These are phyloP conservation scores for Morone saxatilis DNA, from an alignment of 2,113 vertebrate species.

Conservation along the genomic window DNA sequence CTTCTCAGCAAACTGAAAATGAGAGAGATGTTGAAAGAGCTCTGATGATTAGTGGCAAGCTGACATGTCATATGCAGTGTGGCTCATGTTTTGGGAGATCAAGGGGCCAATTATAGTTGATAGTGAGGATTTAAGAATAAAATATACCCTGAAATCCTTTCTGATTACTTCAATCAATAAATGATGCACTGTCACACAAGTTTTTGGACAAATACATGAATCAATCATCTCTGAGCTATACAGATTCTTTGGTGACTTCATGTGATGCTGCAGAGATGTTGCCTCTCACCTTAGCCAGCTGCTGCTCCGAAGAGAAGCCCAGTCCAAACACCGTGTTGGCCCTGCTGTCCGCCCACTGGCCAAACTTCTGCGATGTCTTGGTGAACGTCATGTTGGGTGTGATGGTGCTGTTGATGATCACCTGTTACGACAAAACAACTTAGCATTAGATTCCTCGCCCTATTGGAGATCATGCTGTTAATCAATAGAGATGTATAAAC, in stretches of 20 bases:
- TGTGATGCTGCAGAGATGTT: background rate
- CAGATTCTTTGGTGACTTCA: background rate
- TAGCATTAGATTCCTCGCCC: background rate
- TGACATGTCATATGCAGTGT: background rate
- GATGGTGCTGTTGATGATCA: slow-evolving; percentile 99
- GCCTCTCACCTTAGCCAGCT: slow-evolving; percentile 91
- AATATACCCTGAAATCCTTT: background rate
- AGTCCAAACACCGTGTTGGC: slow-evolving; percentile 97
- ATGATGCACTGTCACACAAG: background rate
- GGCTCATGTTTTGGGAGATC: background rate
- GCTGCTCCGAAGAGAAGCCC: slow-evolving; percentile 95
- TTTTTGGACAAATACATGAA: background rate
- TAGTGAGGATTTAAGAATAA: background rate
- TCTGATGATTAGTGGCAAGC: slow-evolving; percentile 11
- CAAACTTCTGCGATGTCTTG: slow-evolving; percentile 97
- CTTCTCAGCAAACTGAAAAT: slow-evolving; percentile 96
- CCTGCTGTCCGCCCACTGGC: slow-evolving; percentile 98
- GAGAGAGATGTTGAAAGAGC: slow-evolving; percentile 21
- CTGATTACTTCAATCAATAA: background rate
- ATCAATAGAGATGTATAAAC: background rate
- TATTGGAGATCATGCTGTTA: background rate
- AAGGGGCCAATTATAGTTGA: slow-evolving; percentile 10
- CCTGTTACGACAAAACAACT: slow-evolving; percentile 80
- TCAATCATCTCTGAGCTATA: background rate
- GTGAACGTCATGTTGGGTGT: slow-evolving; percentile 99